Evolutionary conservation across 1,140 invertebrate genomes (phyloP).

Genomic region (Lepidurus packardi): DNA sequence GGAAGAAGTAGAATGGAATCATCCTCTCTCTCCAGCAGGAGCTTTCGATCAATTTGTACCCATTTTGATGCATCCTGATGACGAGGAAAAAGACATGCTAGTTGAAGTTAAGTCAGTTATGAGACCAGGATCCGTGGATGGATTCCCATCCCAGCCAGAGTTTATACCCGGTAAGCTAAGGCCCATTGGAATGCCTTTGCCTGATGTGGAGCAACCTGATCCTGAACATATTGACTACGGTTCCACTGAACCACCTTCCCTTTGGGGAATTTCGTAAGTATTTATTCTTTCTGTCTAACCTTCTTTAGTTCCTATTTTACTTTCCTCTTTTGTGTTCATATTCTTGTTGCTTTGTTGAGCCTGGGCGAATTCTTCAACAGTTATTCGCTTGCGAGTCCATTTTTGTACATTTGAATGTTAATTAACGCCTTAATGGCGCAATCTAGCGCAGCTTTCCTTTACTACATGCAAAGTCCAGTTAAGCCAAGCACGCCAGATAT

Average conservation of each 20-base stretch:
- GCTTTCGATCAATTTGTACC: background rate
- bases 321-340: constrained; percentile 36
- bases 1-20: background rate
- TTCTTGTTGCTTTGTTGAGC: constrained; percentile 28
- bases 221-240: background rate
- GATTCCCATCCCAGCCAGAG: background rate
- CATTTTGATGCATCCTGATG: background rate
- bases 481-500: too few relatives aligned
- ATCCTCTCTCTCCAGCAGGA: background rate
- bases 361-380: too few relatives aligned
- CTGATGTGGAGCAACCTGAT: background rate
- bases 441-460: too few relatives aligned
- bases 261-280: background rate
- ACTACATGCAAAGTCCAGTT: too few relatives aligned
- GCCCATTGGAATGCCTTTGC: background rate
- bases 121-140: background rate
- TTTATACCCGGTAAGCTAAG: background rate
- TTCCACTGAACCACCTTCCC: constrained; percentile 3
- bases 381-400: too few relatives aligned
- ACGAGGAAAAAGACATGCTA: background rate
- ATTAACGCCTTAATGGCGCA: too few relatives aligned
- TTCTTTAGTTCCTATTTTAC: constrained; percentile 28
- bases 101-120: background rate
- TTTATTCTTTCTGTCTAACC: constrained; percentile 27
- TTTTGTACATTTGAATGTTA: too few relatives aligned